Evolutionary conservation across 1,140 invertebrate genomes (phyloP).

Genomic region (Carposina sasakii): DNA sequence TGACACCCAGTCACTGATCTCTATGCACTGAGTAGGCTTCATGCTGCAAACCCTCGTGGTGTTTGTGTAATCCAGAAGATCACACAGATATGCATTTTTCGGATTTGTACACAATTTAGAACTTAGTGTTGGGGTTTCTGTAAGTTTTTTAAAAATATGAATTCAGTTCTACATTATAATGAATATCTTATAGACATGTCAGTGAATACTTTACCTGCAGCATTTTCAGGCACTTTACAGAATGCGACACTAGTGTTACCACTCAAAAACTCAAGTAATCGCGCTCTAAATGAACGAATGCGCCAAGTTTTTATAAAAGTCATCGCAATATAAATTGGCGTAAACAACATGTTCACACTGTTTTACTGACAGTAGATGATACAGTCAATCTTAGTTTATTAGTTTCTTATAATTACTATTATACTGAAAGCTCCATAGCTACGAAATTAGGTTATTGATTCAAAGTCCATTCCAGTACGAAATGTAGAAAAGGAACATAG

Average conservation of each 20-base stretch:
- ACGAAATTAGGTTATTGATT: constrained; percentile 57
- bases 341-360: constrained; percentile 52
- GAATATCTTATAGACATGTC: constrained; percentile 2
- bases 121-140: constrained; percentile 62
- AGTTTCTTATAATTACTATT: too few species aligned
- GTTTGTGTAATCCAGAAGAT: constrained; percentile 59
- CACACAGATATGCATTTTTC: constrained; percentile 65
- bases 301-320: constrained; percentile 67
- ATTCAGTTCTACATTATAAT: background rate
- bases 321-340: constrained; percentile 66
- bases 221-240: constrained; percentile 65
- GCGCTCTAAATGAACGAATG: constrained; percentile 58
- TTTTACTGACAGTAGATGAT: constrained; percentile 6
- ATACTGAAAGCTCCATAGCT: constrained; percentile 11
- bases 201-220: constrained; percentile 52
- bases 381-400: constrained; percentile 9
- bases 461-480: constrained; percentile 52
- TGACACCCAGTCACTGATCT: constrained; percentile 59
- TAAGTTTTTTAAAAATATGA: constrained; percentile 21
- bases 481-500: constrained; percentile 20
- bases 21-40: constrained; percentile 58
- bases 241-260: constrained; percentile 66
- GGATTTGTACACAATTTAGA: constrained; percentile 61
- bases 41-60: constrained; percentile 61
- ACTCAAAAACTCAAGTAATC: constrained; percentile 56